Evolutionary conservation across 2,113 vertebrate genomes (phyloP).

Genomic region (Nycticryphes semicollaris): DNA sequence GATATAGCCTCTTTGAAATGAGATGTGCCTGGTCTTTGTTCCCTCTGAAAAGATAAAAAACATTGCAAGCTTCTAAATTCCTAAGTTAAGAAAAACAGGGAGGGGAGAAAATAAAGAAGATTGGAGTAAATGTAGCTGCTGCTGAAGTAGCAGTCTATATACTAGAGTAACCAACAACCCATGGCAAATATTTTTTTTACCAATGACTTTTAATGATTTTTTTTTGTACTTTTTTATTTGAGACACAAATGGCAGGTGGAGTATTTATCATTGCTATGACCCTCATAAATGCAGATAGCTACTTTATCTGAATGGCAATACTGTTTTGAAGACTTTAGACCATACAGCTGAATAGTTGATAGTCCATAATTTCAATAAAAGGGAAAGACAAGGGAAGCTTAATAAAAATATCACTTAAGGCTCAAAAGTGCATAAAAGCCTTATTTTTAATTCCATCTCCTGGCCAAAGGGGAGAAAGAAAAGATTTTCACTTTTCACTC

Average conservation of each 20-base stretch:
- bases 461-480: background rate
- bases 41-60: background rate
- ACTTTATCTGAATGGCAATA: background rate
- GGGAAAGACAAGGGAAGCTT: background rate
- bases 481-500: background rate
- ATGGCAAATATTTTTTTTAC: background rate
- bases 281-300: background rate
- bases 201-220: background rate
- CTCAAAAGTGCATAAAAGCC: background rate
- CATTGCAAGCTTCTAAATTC: background rate
- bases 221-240: background rate
- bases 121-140: background rate
- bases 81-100: too few relatives aligned
- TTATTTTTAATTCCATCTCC: background rate
- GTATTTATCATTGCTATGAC: background rate
- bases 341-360: background rate
- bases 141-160: background rate
- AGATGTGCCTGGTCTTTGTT: background rate
- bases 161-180: background rate
- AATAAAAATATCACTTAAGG: background rate
- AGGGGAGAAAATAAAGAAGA: background rate
- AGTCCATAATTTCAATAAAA: background rate
- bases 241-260: background rate
- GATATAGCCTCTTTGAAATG: background rate
- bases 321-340: background rate